Conservation (phyloP, 2,797 vertebrate genomes). For the Epinephelus awoara region DNA sequence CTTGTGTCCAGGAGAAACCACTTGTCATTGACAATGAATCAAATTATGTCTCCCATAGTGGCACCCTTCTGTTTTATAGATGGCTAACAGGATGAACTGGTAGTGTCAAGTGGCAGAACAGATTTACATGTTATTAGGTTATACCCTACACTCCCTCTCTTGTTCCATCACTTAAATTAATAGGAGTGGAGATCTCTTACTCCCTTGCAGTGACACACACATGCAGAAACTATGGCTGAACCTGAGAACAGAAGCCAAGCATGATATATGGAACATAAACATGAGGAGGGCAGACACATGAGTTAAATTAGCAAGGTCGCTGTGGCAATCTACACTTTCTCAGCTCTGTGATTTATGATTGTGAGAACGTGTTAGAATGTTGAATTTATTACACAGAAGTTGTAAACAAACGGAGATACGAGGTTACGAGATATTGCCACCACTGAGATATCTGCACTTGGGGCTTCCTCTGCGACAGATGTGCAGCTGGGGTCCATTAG, state of each 20-base stretch:
- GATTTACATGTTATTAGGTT: conserved; percentile 3
- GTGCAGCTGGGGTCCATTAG: conserved; percentile 8
- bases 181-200: background rate
- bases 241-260: background rate
- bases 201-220: background rate
- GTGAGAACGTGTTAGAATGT: conserved; percentile 27
- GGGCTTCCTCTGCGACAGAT: conserved; percentile 19
- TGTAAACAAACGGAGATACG: conserved; percentile 14
- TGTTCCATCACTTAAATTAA: background rate
- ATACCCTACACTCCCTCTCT: background rate
- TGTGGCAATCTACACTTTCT: background rate
- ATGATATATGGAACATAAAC: conserved; percentile 16
- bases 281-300: background rate
- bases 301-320: background rate
- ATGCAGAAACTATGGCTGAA: background rate
- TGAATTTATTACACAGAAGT: conserved; percentile 38
- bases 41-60: background rate
- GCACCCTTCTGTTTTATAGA: background rate
- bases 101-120: background rate
- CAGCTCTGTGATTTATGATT: conserved; percentile 26
- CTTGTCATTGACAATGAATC: background rate
- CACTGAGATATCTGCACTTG: background rate
- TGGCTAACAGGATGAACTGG: conserved; percentile 15
- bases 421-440: background rate
- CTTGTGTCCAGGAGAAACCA: background rate